Evolutionary conservation across 2,888 invertebrate genomes (phyloP), one percentile per base, ranked within the genome.

Genomic region (Lepas anatifera): DNA sequence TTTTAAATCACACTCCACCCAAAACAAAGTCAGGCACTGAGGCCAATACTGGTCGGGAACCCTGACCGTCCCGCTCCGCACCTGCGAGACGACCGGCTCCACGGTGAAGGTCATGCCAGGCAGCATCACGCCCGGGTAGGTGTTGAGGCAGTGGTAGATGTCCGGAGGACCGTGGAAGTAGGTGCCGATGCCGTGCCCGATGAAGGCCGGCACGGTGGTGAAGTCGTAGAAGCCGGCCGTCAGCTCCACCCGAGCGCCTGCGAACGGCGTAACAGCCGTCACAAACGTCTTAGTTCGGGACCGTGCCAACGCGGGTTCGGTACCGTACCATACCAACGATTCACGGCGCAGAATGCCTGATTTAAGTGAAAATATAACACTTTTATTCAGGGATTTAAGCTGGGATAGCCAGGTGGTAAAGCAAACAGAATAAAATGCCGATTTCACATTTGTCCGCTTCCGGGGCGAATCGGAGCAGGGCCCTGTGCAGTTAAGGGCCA

Each of bases 81-180:
- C 81, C 75, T 92, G 88, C 2, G 88, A 86, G 25, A 97, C 77
- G 13, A 90, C 87, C 16, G 97, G 97, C 78, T 97, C 96, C 76
- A 97, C 90, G 0, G 96, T 97, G 77, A 97, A 96, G 0, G 91
- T 90, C 91, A 95, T 95, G n/a, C 94, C 94, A 4, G 89, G 80
- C 75, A 84, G 78, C 95, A 95, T 95, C 7, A 68, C 58, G 11
- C 75, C 76, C 16, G 74, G 71, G 72, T 75, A 71, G 10, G 72
- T 70, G 72, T 76, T 74, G 70, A 72, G 63, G 48, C 70, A 87
- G 79, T 97, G 96, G 76, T 86, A 86, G 76, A 97, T 89, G 77
- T 94, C 90, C 2, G 97, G 97, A 2, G 90, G 89, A 0, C 92
- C 94, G 82, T 97, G 96, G 78, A 97, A 95, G 79, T 92, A 92